phyloP scores from a whole-genome alignment of 1,140 invertebrate species.

The Nebria ingens region DNA sequence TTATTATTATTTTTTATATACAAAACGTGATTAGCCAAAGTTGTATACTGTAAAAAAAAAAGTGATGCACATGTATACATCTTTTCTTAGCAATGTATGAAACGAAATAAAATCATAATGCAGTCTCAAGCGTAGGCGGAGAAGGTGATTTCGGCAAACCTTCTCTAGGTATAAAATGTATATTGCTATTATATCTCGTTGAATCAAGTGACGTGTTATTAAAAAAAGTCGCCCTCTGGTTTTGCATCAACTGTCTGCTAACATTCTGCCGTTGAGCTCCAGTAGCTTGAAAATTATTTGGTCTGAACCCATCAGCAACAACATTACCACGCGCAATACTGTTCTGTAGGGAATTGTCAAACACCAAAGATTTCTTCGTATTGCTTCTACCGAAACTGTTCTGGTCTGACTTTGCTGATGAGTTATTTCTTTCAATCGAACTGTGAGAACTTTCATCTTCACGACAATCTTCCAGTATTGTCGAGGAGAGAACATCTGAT shows the following conservation, averaged over 20 bases:
- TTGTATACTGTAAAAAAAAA: neutral
- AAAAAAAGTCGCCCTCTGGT: slow-evolving; percentile 44
- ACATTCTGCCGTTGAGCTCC: neutral
- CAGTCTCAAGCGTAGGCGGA: slow-evolving; percentile 45
- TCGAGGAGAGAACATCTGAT: slow-evolving; percentile 71
- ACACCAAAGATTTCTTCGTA: neutral
- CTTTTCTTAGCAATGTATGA: neutral
- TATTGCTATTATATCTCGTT: slow-evolving; percentile 15
- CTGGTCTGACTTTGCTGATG: slow-evolving; percentile 1
- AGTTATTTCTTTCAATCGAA: slow-evolving; percentile 37
- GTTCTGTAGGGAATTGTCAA: neutral
- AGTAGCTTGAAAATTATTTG: neutral
- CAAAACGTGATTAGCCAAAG: neutral
- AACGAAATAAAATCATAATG: slow-evolving; percentile 37
- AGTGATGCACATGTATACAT: no score
- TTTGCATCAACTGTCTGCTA: slow-evolving; percentile 38
- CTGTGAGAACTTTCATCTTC: slow-evolving; percentile 53
- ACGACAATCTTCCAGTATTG: slow-evolving; percentile 70
- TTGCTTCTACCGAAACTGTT: neutral
- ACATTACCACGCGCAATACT: neutral
- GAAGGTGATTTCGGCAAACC: slow-evolving; percentile 19
- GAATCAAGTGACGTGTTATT: no score
- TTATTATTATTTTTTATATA: no score
- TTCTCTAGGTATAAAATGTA: neutral
- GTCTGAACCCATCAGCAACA: neutral